Base-by-base conservation (phyloP, 2,888 invertebrate genomes). In the Hedya salicella region DNA sequence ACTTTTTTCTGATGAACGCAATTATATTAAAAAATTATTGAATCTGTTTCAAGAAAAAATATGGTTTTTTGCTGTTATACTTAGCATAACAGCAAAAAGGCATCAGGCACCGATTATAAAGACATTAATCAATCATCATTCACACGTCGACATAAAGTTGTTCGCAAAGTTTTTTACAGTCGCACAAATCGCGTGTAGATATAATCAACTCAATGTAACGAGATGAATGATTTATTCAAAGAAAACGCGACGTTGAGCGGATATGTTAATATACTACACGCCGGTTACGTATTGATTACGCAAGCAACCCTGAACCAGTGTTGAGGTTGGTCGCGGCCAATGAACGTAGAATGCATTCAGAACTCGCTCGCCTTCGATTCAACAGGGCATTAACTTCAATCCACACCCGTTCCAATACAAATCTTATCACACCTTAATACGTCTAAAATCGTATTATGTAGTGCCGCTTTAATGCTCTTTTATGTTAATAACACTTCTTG, bases 251-350 rank as follows among this genome's bases (percentile, higher is more conserved):
- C 56, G n/a, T 17, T 11, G 44, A 53, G 17, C 52, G 59, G 46
- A 52, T 65, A 60, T 61, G 61, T 54, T 61, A 66, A 66, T 61
- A 54, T 21, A 36, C 54, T n/a, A n/a, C n/a, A n/a, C 44, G 85
- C 83, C 80, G 78, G 83, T 85, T 83, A 83, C 77, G 76, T 72
- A 71, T 75, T 74, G 70, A 74, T 81, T 78, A 78, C 78, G 74
- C 78, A 81, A 81, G 73, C 77, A 82, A 76, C 81, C 81, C 78
- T 82, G 80, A 83, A 82, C 84, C 78, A 76, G 79, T 78, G 80
- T 85, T 83, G 83, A 78, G 82, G 78, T 70, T 79, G 86, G 83
- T 85, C 68, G 66, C 83, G 85, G 85, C 75, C 82, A 83, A 79
- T 75, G 83, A 82, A 83, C 83, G 81, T 75, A 68, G 66, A 66